phyloP scores from a whole-genome alignment of 1,140 invertebrate species.

The Drosophila kikkawai region DNA sequence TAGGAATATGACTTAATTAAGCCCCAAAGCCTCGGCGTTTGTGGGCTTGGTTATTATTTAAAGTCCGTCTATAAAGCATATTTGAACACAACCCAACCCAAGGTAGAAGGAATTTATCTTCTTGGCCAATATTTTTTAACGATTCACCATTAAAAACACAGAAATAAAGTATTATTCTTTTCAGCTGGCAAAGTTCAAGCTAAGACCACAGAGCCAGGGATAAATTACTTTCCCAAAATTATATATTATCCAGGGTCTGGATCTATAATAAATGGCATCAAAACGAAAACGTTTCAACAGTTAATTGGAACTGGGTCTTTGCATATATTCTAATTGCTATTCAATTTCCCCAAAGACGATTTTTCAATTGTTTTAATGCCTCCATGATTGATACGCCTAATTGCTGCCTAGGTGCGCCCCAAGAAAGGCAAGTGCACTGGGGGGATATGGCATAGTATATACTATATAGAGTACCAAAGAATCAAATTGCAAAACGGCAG shows the following conservation, averaged over 20 bases:
- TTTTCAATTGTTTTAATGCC: constrained; percentile 82
- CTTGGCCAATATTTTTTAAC: constrained; percentile 3
- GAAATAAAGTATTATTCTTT: neutral
- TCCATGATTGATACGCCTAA: constrained; percentile 78
- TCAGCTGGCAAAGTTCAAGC: neutral
- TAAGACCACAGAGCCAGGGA: neutral
- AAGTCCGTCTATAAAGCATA: constrained; percentile 5
- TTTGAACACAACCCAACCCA: neutral
- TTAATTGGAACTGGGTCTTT: constrained; percentile 42
- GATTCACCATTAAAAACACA: neutral
- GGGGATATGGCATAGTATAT: neutral
- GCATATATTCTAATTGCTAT: constrained; percentile 71
- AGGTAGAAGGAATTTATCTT: neutral
- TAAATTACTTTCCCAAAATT: neutral
- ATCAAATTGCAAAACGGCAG: constrained; percentile 67
- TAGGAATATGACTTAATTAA: constrained; percentile 35
- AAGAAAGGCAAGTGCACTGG: constrained; percentile 14
- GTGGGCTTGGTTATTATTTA: constrained; percentile 16
- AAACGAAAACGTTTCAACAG: constrained; percentile 23
- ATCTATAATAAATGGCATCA: constrained; percentile 38
- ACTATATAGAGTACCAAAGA: constrained; percentile 26
- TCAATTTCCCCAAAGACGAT: constrained; percentile 78
- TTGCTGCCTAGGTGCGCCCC: constrained; percentile 55
- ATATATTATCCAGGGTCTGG: neutral
- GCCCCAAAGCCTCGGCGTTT: neutral